Conservation (phyloP, 2,113 vertebrate genomes). For the Chlorodrepanis virens region DNA sequence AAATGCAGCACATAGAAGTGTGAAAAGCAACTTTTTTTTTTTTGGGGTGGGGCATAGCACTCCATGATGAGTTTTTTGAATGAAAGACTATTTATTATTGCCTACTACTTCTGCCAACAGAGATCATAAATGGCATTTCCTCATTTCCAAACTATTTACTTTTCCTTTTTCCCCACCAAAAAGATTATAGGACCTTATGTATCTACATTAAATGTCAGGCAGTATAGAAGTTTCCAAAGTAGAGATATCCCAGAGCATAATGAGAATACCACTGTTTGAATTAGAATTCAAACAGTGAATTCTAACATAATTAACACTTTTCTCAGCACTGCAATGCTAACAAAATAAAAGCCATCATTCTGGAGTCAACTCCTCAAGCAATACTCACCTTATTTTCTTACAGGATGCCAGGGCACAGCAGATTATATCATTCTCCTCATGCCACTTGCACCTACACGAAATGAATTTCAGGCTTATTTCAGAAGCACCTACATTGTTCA, state of each 20-base stretch:
- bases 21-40: neutral
- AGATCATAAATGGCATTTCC: neutral
- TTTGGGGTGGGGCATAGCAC: neutral
- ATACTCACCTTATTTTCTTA: slow-evolving; percentile 78
- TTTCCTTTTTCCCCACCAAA: neutral
- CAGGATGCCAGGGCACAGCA: slow-evolving; percentile 78
- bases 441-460: slow-evolving; percentile 77
- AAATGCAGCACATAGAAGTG: neutral
- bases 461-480: neutral
- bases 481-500: neutral
- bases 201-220: neutral
- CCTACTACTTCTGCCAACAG: neutral
- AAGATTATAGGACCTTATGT: neutral
- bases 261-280: neutral
- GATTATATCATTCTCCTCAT: slow-evolving; percentile 77
- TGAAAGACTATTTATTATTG: neutral
- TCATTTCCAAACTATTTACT: neutral
- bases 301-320: neutral
- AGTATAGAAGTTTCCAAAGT: neutral
- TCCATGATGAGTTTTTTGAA: neutral
- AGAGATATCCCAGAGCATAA: neutral
- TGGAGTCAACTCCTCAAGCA: neutral
- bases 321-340: neutral
- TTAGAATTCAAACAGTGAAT: neutral
- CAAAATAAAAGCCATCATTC: neutral